phyloP scores from a whole-genome alignment of 2,797 vertebrate genomes.

The Delichon dasypus region DNA sequence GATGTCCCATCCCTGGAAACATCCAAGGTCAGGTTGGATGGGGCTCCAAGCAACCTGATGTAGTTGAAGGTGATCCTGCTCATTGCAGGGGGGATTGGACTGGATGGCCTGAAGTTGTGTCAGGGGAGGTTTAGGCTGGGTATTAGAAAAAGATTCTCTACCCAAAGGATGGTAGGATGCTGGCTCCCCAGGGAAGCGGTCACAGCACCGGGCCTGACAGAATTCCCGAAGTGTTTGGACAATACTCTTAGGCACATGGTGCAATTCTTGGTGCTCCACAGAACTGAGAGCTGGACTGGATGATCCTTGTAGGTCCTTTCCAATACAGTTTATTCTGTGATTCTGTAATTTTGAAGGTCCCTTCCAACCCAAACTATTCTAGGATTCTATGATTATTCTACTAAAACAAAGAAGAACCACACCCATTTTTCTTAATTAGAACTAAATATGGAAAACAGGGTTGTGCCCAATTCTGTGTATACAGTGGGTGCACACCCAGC shows the following conservation, averaged over 20 bases:
- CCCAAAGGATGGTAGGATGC: background rate
- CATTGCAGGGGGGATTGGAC: background rate
- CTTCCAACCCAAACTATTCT: background rate
- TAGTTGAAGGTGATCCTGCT: background rate
- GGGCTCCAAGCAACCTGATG: background rate
- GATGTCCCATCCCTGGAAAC: background rate
- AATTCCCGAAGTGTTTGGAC: background rate
- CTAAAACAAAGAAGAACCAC: background rate
- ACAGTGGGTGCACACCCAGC: background rate
- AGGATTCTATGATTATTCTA: background rate
- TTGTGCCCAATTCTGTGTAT: background rate
- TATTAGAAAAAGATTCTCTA: background rate
- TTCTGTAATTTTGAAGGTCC: background rate
- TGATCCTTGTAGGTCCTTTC: background rate
- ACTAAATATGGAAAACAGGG: background rate
- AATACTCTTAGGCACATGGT: background rate
- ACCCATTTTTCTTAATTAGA: background rate
- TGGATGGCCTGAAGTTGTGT: background rate
- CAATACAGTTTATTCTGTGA: background rate
- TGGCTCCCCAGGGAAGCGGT: background rate
- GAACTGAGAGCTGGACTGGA: background rate
- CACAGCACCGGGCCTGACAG: background rate
- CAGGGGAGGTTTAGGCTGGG: background rate
- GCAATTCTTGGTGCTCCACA: fast-evolving
- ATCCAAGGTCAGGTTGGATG: background rate